These are phyloP conservation scores for Arbacia lixula DNA, from an alignment of 53 echinoderm and acorn worm species.

Conservation along the genomic window DNA sequence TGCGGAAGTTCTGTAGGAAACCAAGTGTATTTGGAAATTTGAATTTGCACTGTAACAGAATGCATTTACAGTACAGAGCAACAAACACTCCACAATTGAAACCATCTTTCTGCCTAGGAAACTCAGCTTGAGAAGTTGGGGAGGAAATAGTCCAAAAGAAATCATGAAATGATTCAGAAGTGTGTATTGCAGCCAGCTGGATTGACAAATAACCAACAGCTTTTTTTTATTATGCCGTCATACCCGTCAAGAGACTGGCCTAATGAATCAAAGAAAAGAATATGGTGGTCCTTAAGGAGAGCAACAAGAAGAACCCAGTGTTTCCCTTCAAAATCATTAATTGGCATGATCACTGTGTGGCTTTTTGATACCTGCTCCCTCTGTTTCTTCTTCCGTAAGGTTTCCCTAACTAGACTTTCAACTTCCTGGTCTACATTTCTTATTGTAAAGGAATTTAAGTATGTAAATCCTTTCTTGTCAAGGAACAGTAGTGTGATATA, in stretches of 20 bases:
- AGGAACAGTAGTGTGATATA: not conserved
- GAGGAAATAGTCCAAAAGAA: slow-evolving; percentile 3
- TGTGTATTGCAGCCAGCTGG: not conserved
- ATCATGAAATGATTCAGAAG: not conserved
- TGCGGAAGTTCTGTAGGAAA: not conserved
- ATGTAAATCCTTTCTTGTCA: not conserved
- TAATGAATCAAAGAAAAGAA: slow-evolving; percentile 25
- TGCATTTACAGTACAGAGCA: not conserved
- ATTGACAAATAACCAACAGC: not conserved
- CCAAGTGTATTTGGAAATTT: not conserved
- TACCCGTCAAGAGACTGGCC: not conserved
- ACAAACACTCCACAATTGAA: not conserved
- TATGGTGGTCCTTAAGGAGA: not conserved
- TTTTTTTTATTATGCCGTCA: not conserved
- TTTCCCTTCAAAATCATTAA: not conserved
- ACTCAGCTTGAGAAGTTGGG: not conserved
- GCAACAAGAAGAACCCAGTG: slow-evolving; percentile 14
- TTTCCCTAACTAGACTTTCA: not conserved
- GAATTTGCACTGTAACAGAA: not conserved
- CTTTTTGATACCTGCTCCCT: not conserved
- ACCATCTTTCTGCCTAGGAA: not conserved
- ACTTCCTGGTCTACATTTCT: not conserved
- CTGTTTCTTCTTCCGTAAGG: not conserved
- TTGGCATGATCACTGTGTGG: not conserved
- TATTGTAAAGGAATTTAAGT: slow-evolving; percentile 1